These are phyloP conservation scores for Trichogramma dendrolimi DNA, from an alignment of 2,888 invertebrate species.

Conservation along the genomic window DNA sequence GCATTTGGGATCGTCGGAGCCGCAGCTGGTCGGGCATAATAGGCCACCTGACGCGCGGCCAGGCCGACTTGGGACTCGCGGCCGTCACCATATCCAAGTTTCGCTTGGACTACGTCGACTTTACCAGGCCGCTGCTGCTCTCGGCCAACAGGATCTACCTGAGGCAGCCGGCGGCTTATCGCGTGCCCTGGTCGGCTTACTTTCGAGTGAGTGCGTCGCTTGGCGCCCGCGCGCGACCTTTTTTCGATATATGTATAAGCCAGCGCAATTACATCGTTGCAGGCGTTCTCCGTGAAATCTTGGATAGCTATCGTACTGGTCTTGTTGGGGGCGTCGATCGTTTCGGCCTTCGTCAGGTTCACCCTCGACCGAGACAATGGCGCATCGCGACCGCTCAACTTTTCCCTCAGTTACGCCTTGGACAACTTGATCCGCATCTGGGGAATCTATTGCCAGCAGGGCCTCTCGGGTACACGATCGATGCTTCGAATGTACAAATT, in stretches of 20 bases:
- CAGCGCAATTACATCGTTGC: not conserved
- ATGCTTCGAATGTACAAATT: not conserved
- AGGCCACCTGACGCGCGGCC: constrained; percentile 27
- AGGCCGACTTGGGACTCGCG: constrained; percentile 38
- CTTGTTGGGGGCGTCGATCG: not conserved
- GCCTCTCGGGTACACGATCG: constrained; percentile 19
- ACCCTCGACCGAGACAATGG: not conserved
- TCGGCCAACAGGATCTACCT: constrained; percentile 36
- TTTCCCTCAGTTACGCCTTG: constrained; percentile 1
- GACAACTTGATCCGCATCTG: constrained; percentile 23
- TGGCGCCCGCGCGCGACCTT: no score
- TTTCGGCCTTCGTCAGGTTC: not conserved
- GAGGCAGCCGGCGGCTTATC: constrained; percentile 27
- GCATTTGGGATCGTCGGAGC: constrained; percentile 28
- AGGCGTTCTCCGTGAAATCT: constrained; percentile 10
- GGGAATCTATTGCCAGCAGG: constrained; percentile 35
- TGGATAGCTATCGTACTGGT: constrained; percentile 6
- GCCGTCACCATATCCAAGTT: constrained; percentile 37
- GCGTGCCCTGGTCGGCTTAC: constrained; percentile 40
- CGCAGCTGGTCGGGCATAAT: constrained; percentile 40
- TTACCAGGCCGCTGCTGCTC: constrained; percentile 38
- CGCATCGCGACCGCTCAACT: not conserved
- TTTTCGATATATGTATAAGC: not conserved
- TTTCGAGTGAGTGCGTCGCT: constrained; percentile 34
- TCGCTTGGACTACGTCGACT: constrained; percentile 38